These are phyloP conservation scores for Nycticebus coucang DNA, from an alignment of 2,113 vertebrate species.

Conservation along the genomic window DNA sequence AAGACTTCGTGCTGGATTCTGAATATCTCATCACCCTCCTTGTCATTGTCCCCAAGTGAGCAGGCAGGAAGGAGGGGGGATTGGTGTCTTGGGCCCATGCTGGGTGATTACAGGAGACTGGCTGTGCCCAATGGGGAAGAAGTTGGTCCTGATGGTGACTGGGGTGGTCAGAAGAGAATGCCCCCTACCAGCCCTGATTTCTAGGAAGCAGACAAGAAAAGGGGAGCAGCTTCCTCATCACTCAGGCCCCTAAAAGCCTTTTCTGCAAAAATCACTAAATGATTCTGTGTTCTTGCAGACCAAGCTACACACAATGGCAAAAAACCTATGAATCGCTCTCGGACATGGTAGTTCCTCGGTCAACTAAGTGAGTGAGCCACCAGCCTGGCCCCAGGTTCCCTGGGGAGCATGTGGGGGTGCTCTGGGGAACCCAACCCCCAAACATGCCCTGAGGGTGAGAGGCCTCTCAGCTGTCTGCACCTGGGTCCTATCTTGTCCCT, in stretches of 20 bases:
- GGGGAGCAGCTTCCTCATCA: background rate
- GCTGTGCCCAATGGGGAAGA: too few relatives aligned
- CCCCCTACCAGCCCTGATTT: rapidly evolving
- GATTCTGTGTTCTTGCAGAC: slow-evolving; percentile 82
- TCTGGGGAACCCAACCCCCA: background rate
- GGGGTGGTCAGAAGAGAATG: background rate
- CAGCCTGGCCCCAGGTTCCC: background rate
- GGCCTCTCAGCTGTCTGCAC: background rate
- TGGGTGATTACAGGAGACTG: rapidly evolving
- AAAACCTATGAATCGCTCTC: slow-evolving; percentile 95
- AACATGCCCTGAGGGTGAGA: too few relatives aligned
- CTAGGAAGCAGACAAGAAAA: background rate
- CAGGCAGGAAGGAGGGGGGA: slow-evolving; percentile 83
- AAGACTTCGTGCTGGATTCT: slow-evolving; percentile 94
- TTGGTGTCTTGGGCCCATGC: rapidly evolving
- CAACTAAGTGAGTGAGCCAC: slow-evolving; percentile 92
- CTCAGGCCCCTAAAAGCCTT: too few relatives aligned
- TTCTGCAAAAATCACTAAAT: background rate
- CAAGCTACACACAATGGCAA: slow-evolving; percentile 90
- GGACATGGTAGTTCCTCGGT: slow-evolving; percentile 96
- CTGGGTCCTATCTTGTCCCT: background rate
- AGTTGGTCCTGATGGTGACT: background rate
- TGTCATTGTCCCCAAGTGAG: slow-evolving; percentile 94
- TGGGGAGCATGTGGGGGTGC: background rate
- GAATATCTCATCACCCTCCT: slow-evolving; percentile 96